phyloP scores from a whole-genome alignment of 2,888 invertebrate genomes.

The Silvanus unidentatus region DNA sequence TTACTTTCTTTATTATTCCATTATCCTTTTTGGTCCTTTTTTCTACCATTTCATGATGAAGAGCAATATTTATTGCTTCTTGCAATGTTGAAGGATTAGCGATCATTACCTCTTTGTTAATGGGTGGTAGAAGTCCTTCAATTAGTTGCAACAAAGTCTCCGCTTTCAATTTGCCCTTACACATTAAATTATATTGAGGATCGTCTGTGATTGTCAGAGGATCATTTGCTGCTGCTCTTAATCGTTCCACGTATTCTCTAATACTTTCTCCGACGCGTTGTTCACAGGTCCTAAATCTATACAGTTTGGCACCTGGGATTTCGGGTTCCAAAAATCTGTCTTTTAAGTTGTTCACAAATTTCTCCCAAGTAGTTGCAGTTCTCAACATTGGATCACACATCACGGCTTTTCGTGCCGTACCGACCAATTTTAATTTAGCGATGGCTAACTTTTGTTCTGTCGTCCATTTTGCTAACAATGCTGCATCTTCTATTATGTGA shows the following conservation, averaged over 20 bases:
- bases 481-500: not conserved
- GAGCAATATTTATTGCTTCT: not conserved
- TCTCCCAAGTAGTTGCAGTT: not conserved
- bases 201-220: not conserved
- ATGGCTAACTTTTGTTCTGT: not conserved
- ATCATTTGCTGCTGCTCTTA: not conserved
- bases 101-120: not conserved
- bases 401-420: not conserved
- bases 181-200: not conserved
- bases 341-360: not conserved
- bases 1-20: not conserved
- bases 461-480: not conserved
- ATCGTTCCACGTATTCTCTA: not conserved
- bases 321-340: not conserved
- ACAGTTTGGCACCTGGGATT: not conserved
- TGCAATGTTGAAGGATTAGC: not conserved
- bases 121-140: not conserved
- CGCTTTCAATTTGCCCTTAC: not conserved
- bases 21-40: not conserved
- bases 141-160: not conserved
- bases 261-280: not conserved
- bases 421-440: constrained; percentile 1
- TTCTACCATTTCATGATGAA: not conserved
- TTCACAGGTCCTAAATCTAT: not conserved
- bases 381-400: not conserved